Base-by-base conservation (phyloP, 2,888 invertebrate species). In the Ceramica pisi region DNA sequence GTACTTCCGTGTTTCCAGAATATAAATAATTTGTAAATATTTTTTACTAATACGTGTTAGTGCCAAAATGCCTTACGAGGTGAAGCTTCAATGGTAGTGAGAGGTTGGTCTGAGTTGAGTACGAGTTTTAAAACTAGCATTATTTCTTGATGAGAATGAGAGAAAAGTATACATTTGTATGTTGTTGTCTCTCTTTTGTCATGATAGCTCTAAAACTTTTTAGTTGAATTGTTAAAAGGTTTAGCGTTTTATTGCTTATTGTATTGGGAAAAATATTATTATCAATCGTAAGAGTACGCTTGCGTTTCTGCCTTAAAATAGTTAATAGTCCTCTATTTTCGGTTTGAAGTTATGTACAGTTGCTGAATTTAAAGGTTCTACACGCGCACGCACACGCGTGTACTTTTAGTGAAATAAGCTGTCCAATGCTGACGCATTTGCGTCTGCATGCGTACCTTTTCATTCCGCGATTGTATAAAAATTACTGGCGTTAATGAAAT, bases 51-150 rank as follows among this genome's bases (percentile, higher is more conserved):
- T 69, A 68, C 41, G 38, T 56, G 26, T 80, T 69, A 73, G 81
- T 82, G 81, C 81, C 81, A 82, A 82, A 82, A 80, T 77, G 68
- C 67, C 62, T 71, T 65, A 55, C 69, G 81, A 53, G 38, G 69
- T 72, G 62, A 70, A 64, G 67, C 59, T 75, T 80, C 66, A 59
- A 48, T 61, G 60, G 67, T 64, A 76, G 65, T 46, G 57, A 79
- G 78, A 66, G 35, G 44, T 63, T 48, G 66, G 64, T 78, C 71
- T 72, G 67, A 67, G 65, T 78, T 53, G 57, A 6, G 19, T 59
- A 44, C 53, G 62, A 62, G 26, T 60, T 68, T 16, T 67, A 71
- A 50, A 77, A 62, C 10, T 63, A 31, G 6, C 35, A 23, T 65
- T 48, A 21, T 73, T 41, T 2, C 2, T 19, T 41, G 0, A 7